Evolutionary conservation across 2,888 invertebrate species (phyloP).

Genomic region (Boloria selene): DNA sequence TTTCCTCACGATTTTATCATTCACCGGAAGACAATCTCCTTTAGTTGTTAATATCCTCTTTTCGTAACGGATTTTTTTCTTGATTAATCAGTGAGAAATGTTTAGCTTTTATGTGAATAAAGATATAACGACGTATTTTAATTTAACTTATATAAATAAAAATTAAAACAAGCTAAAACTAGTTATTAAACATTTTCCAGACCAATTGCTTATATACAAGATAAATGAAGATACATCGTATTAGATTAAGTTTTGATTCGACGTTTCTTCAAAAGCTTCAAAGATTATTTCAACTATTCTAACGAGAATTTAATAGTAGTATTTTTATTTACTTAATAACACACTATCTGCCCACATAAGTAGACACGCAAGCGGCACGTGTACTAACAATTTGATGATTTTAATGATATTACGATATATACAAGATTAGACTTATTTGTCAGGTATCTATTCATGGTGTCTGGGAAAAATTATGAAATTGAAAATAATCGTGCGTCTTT

Average conservation of each 20-base stretch:
- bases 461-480: conserved; percentile 81
- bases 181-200: not conserved
- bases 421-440: conserved; percentile 80
- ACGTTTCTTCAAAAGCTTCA: conserved; percentile 20
- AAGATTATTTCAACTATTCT: conserved; percentile 21
- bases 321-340: conserved; percentile 49
- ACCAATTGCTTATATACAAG: not conserved
- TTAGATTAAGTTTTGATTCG: conserved; percentile 9
- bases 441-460: conserved; percentile 67
- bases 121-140: too few species aligned
- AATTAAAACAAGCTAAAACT: too few species aligned
- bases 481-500: conserved; percentile 82
- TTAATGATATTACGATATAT: conserved; percentile 59
- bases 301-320: conserved; percentile 40
- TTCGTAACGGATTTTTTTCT: too few species aligned
- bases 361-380: conserved; percentile 45
- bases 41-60: too few species aligned
- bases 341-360: conserved; percentile 57
- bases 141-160: too few species aligned
- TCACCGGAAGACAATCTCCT: too few species aligned
- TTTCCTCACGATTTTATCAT: too few species aligned
- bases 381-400: conserved; percentile 33
- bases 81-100: too few species aligned
- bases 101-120: too few species aligned
- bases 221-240: conserved; percentile 11